Evolutionary conservation across 2,888 invertebrate species (phyloP), one percentile per base, ranked within the genome.

Genomic region (Acrocyrtus sp.): DNA sequence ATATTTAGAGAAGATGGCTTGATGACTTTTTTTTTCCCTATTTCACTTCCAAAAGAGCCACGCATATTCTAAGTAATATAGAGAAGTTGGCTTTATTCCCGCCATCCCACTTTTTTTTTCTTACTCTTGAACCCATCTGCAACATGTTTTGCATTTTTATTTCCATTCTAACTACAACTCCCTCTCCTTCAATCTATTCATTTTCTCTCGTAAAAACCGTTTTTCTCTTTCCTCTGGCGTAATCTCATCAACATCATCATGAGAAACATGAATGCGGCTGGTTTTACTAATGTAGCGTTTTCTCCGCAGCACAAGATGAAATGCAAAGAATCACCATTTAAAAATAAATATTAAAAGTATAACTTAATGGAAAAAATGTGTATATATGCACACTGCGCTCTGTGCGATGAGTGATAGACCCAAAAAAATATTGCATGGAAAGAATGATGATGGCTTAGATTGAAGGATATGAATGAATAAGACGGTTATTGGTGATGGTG

Each of bases 121-220:
- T 22, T 67, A 22, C 51, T 50, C 47, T 65, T 34, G 27, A 47
- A 51, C 58, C 53, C 60, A 70, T 70, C 62, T 62, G 69, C 62
- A 70, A 62, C 69, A 70, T 70, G 69, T 62, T 70, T 70, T 70
- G 69, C 69, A 70, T 70, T 70, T 70, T 70, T 68, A 68, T 68
- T 68, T 50, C 58, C 62, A 57, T 63, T 57, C 39, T 60, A 8
- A 34, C 17, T 27, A 48, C 27, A 58, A 65, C 65, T 65, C 61
- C 53, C 57, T 60, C 62, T 57, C 45, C 34, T 57, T 39, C 65
- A 60, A 57, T 57, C 66, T 56, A 56, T 65, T 65, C 65, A 65
- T 65, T 45, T 57, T 70, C 39, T 56, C 54, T 66, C 56, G 47
- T 8, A 34, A 34, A 48, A 56, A 41, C 48, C 26, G 50, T 47